Evolutionary conservation across 2,797 vertebrate species (phyloP).

Genomic region (Garrulus glandarius): DNA sequence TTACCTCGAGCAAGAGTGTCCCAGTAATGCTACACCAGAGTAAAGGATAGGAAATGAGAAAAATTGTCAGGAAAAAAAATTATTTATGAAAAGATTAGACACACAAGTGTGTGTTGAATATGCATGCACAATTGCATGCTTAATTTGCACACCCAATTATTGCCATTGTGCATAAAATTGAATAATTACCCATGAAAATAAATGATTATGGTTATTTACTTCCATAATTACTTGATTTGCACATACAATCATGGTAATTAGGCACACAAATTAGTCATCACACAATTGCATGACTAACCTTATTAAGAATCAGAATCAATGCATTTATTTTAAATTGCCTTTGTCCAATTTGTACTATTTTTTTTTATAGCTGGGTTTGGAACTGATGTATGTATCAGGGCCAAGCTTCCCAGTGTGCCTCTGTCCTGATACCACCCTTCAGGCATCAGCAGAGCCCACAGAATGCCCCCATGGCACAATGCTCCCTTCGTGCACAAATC

Average conservation of each 20-base stretch:
- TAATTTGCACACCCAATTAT: constrained; percentile 74
- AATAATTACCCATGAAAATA: constrained; percentile 73
- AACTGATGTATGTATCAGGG: neutral
- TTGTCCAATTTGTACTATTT: constrained; percentile 35
- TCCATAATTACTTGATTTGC: constrained; percentile 72
- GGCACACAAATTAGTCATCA: constrained; percentile 73
- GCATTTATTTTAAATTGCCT: constrained; percentile 58
- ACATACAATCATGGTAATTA: constrained; percentile 73
- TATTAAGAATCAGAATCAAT: constrained; percentile 69
- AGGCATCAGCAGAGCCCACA: neutral
- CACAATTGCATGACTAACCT: constrained; percentile 72
- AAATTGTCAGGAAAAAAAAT: neutral
- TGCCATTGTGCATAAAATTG: constrained; percentile 72
- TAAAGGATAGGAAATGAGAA: neutral
- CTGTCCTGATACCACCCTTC: neutral
- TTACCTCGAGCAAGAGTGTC: neutral
- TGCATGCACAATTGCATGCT: constrained; percentile 73
- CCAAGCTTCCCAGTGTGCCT: neutral
- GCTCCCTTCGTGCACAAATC: fast-evolving
- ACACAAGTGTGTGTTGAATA: constrained; percentile 70
- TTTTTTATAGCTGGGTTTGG: neutral
- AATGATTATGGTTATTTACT: constrained; percentile 75
- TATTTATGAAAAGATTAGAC: constrained; percentile 59
- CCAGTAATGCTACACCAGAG: neutral
- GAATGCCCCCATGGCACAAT: neutral